A percentile compares a stretch with the other conserved stretches of the same genome.
These are phyloP conservation scores for Nomada fucata DNA, from an alignment of 2,888 invertebrate genomes.

Conservation along the genomic window DNA sequence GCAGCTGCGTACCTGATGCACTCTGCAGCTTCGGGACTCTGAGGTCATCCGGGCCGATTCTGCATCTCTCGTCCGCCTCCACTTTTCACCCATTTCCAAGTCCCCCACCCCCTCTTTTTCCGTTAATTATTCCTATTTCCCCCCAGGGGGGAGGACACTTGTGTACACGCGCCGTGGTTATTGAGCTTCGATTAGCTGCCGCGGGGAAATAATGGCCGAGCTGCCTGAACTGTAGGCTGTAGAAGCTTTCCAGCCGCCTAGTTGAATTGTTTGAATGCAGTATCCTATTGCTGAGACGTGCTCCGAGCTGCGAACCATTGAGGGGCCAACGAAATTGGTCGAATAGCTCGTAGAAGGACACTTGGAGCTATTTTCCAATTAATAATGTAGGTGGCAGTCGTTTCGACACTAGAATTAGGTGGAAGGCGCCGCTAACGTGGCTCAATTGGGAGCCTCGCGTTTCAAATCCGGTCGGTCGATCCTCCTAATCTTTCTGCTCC, in stretches of 20 bases:
- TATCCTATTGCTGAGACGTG: slow-evolving; percentile 25
- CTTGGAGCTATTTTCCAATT: slow-evolving; percentile 52
- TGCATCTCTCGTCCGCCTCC: slow-evolving; percentile 21
- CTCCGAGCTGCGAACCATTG: slow-evolving; percentile 39
- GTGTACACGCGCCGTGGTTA: slow-evolving; percentile 15
- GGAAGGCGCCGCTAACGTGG: slow-evolving; percentile 31
- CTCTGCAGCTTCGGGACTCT: slow-evolving; percentile 54
- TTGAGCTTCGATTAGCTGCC: background rate
- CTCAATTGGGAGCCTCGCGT: slow-evolving; percentile 35
- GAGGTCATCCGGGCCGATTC: slow-evolving; percentile 60
- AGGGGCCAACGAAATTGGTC: slow-evolving; percentile 52
- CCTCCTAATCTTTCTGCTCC: slow-evolving; percentile 9
- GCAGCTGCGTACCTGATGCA: slow-evolving; percentile 69
- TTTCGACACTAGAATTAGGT: slow-evolving; percentile 54
- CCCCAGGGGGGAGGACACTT: background rate
- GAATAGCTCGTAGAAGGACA: slow-evolving; percentile 49
- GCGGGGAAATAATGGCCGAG: background rate
- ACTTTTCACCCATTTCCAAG: background rate
- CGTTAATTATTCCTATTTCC: slow-evolving; percentile 10
- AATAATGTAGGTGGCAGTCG: slow-evolving; percentile 55
- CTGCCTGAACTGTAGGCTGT: background rate
- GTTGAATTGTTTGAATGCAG: slow-evolving; percentile 17
- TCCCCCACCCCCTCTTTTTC: too few relatives aligned
- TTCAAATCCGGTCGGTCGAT: slow-evolving; percentile 8
- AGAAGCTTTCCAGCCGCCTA: background rate